phyloP scores from a whole-genome alignment of 2,888 invertebrate genomes.

The Pinctada fucata region DNA sequence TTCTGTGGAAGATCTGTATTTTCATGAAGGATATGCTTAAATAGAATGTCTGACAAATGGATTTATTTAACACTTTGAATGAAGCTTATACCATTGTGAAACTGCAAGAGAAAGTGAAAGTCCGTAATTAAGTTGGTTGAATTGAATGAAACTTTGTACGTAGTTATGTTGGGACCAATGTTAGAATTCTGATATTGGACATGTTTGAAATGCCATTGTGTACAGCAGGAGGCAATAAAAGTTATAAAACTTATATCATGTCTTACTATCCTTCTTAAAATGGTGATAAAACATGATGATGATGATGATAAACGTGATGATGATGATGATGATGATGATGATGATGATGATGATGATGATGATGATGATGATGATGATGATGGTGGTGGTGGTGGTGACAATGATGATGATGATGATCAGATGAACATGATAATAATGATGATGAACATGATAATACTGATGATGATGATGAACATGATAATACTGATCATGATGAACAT shows the following conservation, averaged over 20 bases:
- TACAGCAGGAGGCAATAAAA: background rate
- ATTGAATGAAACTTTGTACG: background rate
- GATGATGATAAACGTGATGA: background rate
- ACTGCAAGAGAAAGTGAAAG: background rate
- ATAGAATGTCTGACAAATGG: too few species aligned
- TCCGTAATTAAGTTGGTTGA: background rate
- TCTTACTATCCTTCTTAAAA: too few species aligned
- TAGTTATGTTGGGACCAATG: background rate
- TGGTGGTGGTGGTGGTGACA: slow-evolving; percentile 3
- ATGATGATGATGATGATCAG: slow-evolving; percentile 16
- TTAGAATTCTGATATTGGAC: background rate
- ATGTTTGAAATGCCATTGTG: background rate
- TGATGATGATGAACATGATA: too few species aligned
- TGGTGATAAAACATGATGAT: background rate
- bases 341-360: slow-evolving; percentile 4
- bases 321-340: background rate
- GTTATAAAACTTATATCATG: background rate
- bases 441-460: too few species aligned
- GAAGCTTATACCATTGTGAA: too few species aligned
- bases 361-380: slow-evolving; percentile 7
- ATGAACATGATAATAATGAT: background rate
- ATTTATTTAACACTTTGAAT: too few species aligned
- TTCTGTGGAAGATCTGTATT: too few species aligned
- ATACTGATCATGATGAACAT: background rate
- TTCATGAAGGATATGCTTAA: too few species aligned